Evolutionary conservation across 2,113 vertebrate genomes (phyloP).

Genomic region (Propithecus coquereli): DNA sequence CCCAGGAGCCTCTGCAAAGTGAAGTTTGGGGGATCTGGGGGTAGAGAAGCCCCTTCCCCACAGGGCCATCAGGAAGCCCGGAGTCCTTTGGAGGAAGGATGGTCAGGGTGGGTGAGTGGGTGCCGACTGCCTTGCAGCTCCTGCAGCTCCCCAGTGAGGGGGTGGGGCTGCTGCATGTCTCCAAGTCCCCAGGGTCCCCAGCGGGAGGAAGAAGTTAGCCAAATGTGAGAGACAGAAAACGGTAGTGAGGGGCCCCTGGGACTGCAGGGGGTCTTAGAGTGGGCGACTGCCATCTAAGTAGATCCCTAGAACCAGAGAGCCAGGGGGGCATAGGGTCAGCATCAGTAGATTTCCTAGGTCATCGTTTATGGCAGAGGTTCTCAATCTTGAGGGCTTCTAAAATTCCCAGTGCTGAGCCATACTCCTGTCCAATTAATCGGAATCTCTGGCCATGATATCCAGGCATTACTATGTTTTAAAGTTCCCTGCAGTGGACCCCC

Average conservation of each 20-base stretch:
- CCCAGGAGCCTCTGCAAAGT: neutral
- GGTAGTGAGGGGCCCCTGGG: neutral
- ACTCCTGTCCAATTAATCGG: neutral
- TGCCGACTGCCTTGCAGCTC: rapidly evolving
- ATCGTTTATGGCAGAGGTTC: neutral
- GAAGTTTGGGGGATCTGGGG: neutral
- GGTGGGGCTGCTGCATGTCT: neutral
- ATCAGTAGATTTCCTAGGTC: neutral
- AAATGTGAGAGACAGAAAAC: neutral
- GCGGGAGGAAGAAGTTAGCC: neutral
- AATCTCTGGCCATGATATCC: neutral
- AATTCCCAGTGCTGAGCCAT: neutral
- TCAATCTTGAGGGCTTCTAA: neutral
- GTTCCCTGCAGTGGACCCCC: neutral
- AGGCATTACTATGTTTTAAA: neutral
- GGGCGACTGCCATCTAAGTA: neutral
- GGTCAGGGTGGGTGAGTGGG: too few relatives aligned
- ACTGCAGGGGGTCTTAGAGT: neutral
- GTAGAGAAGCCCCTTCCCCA: neutral
- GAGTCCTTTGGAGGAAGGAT: neutral
- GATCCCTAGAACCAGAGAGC: neutral
- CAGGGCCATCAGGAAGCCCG: neutral
- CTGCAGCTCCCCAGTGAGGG: neutral
- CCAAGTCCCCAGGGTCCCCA: neutral
- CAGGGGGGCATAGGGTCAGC: rapidly evolving